phyloP scores from a whole-genome alignment of 30 jellyfish, hydroid and myxozoan genomes.

The Aurelia sp. region DNA sequence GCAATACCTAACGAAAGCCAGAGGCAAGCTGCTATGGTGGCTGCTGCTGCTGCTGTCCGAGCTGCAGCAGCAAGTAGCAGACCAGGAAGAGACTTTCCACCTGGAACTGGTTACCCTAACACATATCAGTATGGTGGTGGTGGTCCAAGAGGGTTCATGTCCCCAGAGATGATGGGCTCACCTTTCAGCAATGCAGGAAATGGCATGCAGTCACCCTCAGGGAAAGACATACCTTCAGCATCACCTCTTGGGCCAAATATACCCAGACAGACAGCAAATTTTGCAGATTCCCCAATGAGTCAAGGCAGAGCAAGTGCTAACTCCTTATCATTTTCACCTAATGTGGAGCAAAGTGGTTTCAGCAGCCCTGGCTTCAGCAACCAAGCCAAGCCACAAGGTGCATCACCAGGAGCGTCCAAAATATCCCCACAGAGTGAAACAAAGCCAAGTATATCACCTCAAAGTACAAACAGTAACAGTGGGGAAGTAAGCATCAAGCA shows the following conservation, averaged over 20 bases:
- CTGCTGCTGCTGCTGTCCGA: conserved; percentile 96
- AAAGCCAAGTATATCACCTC: conserved; percentile 36
- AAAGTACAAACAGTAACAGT: conserved; percentile 1
- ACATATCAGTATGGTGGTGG: conserved; percentile 79
- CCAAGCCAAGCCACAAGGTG: conserved; percentile 28
- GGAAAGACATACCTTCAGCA: conserved; percentile 73
- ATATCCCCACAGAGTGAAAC: conserved; percentile 44
- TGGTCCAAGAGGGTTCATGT: conserved; percentile 66
- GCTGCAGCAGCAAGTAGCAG: conserved; percentile 97
- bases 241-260: conserved; percentile 63
- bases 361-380: conserved; percentile 42
- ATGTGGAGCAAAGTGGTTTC: conserved; percentile 46
- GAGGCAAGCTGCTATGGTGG: conserved; percentile 96
- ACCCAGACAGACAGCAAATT: conserved; percentile 56
- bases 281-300: conserved; percentile 79
- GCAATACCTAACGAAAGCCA: conserved; percentile 41
- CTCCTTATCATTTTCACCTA: conserved; percentile 75
- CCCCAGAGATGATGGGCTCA: conserved; percentile 74
- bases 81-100: conserved; percentile 75
- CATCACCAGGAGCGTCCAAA: conserved; percentile 48
- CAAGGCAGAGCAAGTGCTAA: conserved; percentile 84
- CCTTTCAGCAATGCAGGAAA: conserved; percentile 82
- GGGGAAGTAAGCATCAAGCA: conserved; percentile 50
- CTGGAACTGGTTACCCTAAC: conserved; percentile 74
- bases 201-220: conserved; percentile 76